These are phyloP conservation scores for Lordiphosa collinella DNA, from an alignment of 1,140 invertebrate genomes.

Conservation along the genomic window DNA sequence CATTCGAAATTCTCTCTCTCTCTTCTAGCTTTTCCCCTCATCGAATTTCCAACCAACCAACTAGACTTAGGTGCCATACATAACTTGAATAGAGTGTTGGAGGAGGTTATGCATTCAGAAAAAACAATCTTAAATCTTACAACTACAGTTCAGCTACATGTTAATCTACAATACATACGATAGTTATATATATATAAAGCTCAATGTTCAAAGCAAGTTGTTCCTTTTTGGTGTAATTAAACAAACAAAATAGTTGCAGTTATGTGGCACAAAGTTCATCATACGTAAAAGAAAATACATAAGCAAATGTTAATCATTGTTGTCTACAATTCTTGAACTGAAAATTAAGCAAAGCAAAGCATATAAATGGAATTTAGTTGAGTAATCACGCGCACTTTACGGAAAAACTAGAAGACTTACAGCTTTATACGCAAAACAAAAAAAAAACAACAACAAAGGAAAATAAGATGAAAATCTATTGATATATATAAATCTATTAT, in stretches of 20 bases:
- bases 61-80: conserved; percentile 70
- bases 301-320: conserved; percentile 31
- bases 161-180: not conserved
- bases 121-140: not conserved
- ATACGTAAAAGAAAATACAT: conserved; percentile 35
- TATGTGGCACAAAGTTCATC: conserved; percentile 4
- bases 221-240: conserved; percentile 64
- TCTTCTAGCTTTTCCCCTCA: conserved; percentile 42
- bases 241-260: not conserved
- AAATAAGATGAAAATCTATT: conserved; percentile 52
- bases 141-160: not conserved
- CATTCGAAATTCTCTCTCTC: conserved; percentile 17
- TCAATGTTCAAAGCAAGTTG: conserved; percentile 77
- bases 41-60: conserved; percentile 56
- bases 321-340: conserved; percentile 39
- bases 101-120: conserved; percentile 15
- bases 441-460: conserved; percentile 1
- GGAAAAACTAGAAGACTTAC: conserved; percentile 76
- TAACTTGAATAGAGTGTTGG: conserved; percentile 32
- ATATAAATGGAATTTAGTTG: conserved; percentile 69
- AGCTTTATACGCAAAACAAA: conserved; percentile 68
- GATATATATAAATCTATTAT: conserved; percentile 34
- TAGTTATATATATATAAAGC: conserved; percentile 49
- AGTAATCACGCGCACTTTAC: conserved; percentile 60
- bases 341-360: conserved; percentile 34